These are phyloP conservation scores for Ommatoiulus sabulosus DNA, from an alignment of 2,888 invertebrate genomes.

Conservation along the genomic window DNA sequence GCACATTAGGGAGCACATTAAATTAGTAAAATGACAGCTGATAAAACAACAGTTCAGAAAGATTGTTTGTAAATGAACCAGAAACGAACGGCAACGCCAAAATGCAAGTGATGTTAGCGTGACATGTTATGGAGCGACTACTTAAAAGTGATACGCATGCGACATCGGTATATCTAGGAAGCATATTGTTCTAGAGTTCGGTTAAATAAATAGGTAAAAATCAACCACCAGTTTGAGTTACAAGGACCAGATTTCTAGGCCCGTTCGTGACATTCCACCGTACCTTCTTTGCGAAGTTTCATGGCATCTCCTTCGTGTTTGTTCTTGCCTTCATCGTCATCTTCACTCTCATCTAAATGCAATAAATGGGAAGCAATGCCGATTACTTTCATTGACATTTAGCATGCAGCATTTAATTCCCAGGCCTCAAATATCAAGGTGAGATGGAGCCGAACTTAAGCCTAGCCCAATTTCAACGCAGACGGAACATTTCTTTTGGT, in stretches of 20 bases:
- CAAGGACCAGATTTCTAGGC: background rate
- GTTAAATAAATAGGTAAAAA: background rate
- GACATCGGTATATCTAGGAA: background rate
- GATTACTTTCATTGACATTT: background rate
- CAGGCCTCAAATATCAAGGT: slow-evolving; percentile 1
- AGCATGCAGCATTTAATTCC: background rate
- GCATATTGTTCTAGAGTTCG: background rate
- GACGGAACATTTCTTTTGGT: background rate
- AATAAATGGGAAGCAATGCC: background rate
- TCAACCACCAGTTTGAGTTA: slow-evolving; percentile 39
- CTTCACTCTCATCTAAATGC: slow-evolving; percentile 57
- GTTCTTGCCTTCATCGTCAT: slow-evolving; percentile 56
- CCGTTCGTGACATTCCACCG: slow-evolving; percentile 19
- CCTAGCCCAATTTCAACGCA: slow-evolving; percentile 28
- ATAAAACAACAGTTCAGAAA: background rate
- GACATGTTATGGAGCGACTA: background rate
- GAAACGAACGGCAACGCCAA: background rate
- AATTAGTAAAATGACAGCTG: background rate
- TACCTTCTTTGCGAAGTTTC: slow-evolving; percentile 60
- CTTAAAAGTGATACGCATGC: background rate
- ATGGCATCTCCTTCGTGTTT: slow-evolving; percentile 59
- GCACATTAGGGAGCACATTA: background rate
- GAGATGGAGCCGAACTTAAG: slow-evolving; percentile 48
- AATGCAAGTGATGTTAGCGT: background rate
- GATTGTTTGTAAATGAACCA: background rate